Evolutionary conservation across 2,113 vertebrate species (phyloP).

Genomic region (Caracal caracal): DNA sequence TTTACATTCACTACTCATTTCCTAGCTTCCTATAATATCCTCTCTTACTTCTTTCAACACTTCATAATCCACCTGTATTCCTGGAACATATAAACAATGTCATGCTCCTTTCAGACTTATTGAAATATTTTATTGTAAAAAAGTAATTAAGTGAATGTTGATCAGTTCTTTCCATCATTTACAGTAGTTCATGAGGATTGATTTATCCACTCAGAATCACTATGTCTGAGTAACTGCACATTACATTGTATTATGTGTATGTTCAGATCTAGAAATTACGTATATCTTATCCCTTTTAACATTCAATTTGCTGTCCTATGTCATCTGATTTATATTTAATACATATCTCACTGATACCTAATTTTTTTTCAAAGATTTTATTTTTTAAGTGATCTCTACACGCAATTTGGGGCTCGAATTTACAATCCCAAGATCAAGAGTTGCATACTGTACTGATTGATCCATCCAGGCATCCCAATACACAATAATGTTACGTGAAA

Average conservation of each 20-base stretch:
- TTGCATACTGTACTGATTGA: too few relatives aligned
- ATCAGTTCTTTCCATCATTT: neutral
- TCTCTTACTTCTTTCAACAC: neutral
- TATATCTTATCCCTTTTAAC: neutral
- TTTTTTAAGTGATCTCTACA: too few relatives aligned
- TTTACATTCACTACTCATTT: neutral
- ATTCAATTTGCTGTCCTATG: neutral
- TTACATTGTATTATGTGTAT: neutral
- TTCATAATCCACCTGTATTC: neutral
- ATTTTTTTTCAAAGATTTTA: neutral
- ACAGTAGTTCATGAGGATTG: neutral
- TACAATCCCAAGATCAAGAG: too few relatives aligned
- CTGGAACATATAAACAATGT: neutral
- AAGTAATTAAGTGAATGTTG: neutral
- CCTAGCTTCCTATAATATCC: neutral
- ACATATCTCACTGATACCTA: neutral
- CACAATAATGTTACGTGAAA: neutral
- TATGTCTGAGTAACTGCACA: neutral
- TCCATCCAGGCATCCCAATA: too few relatives aligned
- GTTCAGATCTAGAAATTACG: neutral
- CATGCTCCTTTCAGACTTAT: neutral
- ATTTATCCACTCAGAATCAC: neutral
- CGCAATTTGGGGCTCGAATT: too few relatives aligned
- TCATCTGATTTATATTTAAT: neutral
- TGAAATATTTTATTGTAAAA: neutral